Percentiles rank a stretch among this genome's conserved stretches.
phyloP scores from a whole-genome alignment of 2,113 vertebrate genomes.

The Porphyrio hochstetteri region DNA sequence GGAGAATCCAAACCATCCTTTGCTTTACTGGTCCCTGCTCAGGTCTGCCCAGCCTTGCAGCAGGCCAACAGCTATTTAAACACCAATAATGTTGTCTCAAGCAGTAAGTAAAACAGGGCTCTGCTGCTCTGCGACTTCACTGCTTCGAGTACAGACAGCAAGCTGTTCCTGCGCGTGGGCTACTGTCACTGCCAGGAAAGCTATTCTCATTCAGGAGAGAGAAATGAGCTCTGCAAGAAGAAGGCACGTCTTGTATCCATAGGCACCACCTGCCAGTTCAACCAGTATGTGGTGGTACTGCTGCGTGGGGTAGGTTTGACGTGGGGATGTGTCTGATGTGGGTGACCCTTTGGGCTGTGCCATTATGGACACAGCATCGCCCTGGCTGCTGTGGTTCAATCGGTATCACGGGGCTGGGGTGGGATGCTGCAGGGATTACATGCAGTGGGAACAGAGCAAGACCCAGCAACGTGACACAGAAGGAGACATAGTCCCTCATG shows the following conservation, averaged over 20 bases:
- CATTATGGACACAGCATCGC: accelerated
- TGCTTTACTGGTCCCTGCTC: not conserved
- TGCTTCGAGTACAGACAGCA: conserved; percentile 10
- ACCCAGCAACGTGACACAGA: not conserved
- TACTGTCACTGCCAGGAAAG: conserved; percentile 32
- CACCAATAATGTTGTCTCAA: not conserved
- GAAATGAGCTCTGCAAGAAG: conserved; percentile 43
- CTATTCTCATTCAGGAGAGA: conserved; percentile 46
- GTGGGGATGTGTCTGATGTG: accelerated
- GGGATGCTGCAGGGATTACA: not conserved
- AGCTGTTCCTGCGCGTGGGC: conserved; percentile 61
- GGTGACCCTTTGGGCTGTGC: not conserved
- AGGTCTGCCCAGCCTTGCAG: not conserved
- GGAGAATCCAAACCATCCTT: not conserved
- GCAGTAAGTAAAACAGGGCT: not conserved
- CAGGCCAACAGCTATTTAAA: not conserved
- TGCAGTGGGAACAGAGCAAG: not conserved
- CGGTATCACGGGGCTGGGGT: not conserved
- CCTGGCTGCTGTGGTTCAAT: not conserved
- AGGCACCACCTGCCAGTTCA: not conserved
- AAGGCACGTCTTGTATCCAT: not conserved
- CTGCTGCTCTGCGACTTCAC: not conserved
- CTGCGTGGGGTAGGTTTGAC: not conserved
- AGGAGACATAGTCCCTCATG: not conserved
- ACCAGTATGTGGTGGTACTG: not conserved